A percentile compares a stretch with the other conserved stretches of the same genome.
phyloP scores from a whole-genome alignment of 2,113 vertebrate genomes.

The Raphicerus campestris region DNA sequence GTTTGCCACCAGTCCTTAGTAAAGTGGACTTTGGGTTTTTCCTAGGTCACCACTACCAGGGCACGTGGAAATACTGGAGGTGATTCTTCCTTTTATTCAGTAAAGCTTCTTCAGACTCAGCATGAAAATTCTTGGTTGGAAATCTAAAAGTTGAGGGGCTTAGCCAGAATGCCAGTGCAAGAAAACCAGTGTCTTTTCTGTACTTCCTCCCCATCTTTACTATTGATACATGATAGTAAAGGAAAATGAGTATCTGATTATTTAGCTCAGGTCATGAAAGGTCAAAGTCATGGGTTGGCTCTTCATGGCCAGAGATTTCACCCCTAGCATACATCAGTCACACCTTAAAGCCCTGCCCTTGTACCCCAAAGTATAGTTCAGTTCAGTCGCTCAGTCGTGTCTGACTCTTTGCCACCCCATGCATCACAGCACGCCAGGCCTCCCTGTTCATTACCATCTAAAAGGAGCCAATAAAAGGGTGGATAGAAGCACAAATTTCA shows the following conservation, averaged over 20 bases:
- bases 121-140: neutral
- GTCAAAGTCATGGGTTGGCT: neutral
- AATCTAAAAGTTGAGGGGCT: neutral
- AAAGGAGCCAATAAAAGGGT: neutral
- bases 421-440: too few relatives aligned
- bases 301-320: neutral
- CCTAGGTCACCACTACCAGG: neutral
- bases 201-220: rapidly evolving
- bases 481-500: neutral
- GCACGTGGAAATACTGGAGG: neutral
- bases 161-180: neutral
- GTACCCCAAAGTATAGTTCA: neutral
- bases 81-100: neutral
- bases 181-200: neutral
- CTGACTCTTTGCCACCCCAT: too few relatives aligned
- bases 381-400: too few relatives aligned
- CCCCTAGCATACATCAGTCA: neutral
- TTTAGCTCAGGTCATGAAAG: neutral
- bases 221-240: neutral
- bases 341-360: neutral
- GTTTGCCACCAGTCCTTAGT: neutral
- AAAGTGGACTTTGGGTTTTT: neutral
- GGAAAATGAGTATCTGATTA: neutral
- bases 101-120: neutral
- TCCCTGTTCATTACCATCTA: too few relatives aligned